Evolutionary conservation across 2,888 invertebrate species (phyloP).

Genomic region (Neoscelio sp.): DNA sequence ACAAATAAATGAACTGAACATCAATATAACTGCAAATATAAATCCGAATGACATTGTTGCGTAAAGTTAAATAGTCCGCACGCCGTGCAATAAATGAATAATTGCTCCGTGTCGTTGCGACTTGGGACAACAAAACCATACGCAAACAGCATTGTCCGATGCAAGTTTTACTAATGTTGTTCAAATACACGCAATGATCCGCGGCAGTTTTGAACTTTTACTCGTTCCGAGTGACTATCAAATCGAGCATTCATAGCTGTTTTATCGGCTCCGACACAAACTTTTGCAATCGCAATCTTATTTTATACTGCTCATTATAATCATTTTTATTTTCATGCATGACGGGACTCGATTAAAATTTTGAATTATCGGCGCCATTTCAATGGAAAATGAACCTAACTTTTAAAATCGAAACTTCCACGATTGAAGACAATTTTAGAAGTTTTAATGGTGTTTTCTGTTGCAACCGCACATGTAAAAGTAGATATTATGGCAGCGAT

Average conservation of each 20-base stretch:
- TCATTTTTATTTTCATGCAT: slow-evolving; percentile 20
- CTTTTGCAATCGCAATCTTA: slow-evolving; percentile 43
- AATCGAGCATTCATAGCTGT: slow-evolving; percentile 30
- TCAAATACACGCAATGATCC: slow-evolving; percentile 32
- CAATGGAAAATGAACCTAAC: not conserved
- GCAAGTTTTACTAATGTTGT: slow-evolving; percentile 37
- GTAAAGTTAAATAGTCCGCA: slow-evolving; percentile 34
- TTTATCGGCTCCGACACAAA: slow-evolving; percentile 19
- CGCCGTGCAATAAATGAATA: slow-evolving; percentile 42
- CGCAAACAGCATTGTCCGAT: slow-evolving; percentile 11
- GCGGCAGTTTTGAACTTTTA: slow-evolving; percentile 35
- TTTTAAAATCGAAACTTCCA: not conserved
- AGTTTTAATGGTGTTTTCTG: not conserved
- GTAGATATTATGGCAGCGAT: too few relatives aligned
- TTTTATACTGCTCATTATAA: slow-evolving; percentile 31
- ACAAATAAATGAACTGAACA: slow-evolving; percentile 31
- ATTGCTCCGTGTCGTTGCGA: slow-evolving; percentile 20
- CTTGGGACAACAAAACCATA: slow-evolving; percentile 21
- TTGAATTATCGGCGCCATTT: not conserved
- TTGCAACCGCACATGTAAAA: too few relatives aligned
- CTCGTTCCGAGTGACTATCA: slow-evolving; percentile 32
- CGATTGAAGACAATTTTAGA: not conserved
- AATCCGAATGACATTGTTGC: slow-evolving; percentile 27
- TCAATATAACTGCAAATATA: slow-evolving; percentile 22
- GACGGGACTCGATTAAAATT: not conserved